Evolutionary conservation across 37 sponge, comb jelly and placozoan species (phyloP).

Genomic region (Spongilla lacustris): DNA sequence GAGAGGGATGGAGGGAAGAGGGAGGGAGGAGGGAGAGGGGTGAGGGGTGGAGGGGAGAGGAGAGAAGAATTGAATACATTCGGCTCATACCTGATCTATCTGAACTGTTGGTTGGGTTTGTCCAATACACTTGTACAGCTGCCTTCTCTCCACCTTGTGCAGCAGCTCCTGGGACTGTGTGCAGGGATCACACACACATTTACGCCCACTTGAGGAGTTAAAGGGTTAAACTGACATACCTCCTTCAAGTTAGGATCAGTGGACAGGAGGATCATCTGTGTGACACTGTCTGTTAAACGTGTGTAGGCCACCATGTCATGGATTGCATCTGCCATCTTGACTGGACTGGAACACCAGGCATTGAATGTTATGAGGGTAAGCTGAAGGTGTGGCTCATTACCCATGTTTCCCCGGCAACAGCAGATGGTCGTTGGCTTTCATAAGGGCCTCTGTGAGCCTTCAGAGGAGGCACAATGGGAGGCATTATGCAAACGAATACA

Average conservation of each 20-base stretch:
- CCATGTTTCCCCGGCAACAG: slow-evolving; percentile 54
- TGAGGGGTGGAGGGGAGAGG: neutral
- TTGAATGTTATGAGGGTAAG: neutral
- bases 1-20: neutral
- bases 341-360: neutral
- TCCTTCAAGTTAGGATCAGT: slow-evolving; percentile 60
- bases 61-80: neutral
- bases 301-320: slow-evolving; percentile 83
- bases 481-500: no score
- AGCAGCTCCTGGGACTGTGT: slow-evolving; percentile 56
- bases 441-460: slow-evolving; percentile 77
- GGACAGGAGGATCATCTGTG: slow-evolving; percentile 54
- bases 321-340: slow-evolving; percentile 72
- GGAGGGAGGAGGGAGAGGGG: neutral
- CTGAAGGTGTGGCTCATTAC: slow-evolving; percentile 20
- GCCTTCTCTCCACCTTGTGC: slow-evolving; percentile 52
- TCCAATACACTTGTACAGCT: slow-evolving; percentile 83
- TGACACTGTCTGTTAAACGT: slow-evolving; percentile 68
- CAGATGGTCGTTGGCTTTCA: slow-evolving; percentile 65
- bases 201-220: no score
- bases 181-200: neutral
- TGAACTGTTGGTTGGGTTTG: slow-evolving; percentile 63
- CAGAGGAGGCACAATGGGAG: neutral
- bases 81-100: neutral
- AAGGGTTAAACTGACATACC: slow-evolving; percentile 19